These are phyloP conservation scores for Nipponia nippon DNA, from an alignment of 2,113 vertebrate genomes.

Conservation along the genomic window DNA sequence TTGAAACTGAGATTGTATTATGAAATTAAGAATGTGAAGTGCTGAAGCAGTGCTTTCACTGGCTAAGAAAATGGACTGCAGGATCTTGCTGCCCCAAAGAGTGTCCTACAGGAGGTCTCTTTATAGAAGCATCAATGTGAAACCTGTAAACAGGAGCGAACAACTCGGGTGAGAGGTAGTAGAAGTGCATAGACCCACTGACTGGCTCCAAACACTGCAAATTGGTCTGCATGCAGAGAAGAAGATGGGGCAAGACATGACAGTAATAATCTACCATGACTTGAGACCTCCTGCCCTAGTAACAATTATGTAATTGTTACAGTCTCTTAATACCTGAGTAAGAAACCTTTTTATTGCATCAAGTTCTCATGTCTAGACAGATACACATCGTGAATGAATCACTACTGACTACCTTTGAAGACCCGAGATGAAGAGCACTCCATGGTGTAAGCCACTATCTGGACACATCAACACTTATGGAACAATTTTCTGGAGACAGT, in stretches of 20 bases:
- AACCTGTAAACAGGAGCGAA: neutral
- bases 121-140: neutral
- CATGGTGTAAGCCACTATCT: slow-evolving; percentile 29
- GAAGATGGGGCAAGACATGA: neutral
- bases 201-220: neutral
- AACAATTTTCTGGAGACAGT: slow-evolving; percentile 43
- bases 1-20: neutral
- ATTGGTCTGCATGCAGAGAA: neutral
- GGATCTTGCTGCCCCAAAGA: neutral
- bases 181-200: neutral
- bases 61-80: neutral
- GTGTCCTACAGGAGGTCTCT: neutral
- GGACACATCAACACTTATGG: neutral
- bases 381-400: slow-evolving; percentile 25
- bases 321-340: neutral
- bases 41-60: neutral
- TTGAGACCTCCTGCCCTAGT: neutral
- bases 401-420: slow-evolving; percentile 14
- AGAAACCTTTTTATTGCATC: slow-evolving; percentile 33
- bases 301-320: neutral
- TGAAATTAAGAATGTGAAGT: neutral
- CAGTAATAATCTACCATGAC: neutral
- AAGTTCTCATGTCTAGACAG: slow-evolving; percentile 54
- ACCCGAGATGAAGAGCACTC: neutral
- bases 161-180: neutral